Evolutionary conservation across 1,140 invertebrate genomes (phyloP).

Genomic region (Brachionus asplanchnoidis): DNA sequence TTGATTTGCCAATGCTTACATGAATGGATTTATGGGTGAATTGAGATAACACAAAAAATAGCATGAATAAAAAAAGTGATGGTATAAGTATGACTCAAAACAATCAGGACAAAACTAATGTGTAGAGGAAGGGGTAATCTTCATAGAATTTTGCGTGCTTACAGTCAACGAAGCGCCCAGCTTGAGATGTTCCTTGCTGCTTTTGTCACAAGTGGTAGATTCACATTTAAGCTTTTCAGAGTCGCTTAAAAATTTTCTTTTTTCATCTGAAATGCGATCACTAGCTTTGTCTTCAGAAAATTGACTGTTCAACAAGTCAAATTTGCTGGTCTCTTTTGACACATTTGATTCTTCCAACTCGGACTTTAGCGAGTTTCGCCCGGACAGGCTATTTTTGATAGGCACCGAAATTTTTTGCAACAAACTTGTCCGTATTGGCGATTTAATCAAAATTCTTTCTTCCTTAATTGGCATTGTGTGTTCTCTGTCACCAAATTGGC

Average conservation of each 20-base stretch:
- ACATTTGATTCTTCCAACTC: not conserved
- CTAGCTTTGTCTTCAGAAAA: not conserved
- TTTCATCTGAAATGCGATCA: not conserved
- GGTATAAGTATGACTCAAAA: constrained; percentile 8
- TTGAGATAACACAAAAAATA: constrained; percentile 44
- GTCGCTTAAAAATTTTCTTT: not conserved
- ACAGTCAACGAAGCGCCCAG: not conserved
- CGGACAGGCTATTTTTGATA: not conserved
- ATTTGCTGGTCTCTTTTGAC: not conserved
- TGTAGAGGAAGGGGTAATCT: not conserved
- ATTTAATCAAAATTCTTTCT: constrained; percentile 38
- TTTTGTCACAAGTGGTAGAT: not conserved
- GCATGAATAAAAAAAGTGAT: constrained; percentile 41
- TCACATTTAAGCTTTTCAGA: not conserved
- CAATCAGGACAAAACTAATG: not conserved
- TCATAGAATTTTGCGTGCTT: not conserved
- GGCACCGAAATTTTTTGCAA: constrained; percentile 37
- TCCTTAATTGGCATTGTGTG: constrained; percentile 5
- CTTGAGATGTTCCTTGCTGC: not conserved
- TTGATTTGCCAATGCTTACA: constrained; percentile 95
- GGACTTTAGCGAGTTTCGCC: not conserved
- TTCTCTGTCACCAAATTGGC: constrained; percentile 20
- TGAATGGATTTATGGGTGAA: constrained; percentile 88
- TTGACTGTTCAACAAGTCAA: constrained; percentile 10
- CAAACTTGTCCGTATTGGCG: not conserved